Conservation (phyloP, 2,113 vertebrate genomes). For the Entelurus aequoreus region DNA sequence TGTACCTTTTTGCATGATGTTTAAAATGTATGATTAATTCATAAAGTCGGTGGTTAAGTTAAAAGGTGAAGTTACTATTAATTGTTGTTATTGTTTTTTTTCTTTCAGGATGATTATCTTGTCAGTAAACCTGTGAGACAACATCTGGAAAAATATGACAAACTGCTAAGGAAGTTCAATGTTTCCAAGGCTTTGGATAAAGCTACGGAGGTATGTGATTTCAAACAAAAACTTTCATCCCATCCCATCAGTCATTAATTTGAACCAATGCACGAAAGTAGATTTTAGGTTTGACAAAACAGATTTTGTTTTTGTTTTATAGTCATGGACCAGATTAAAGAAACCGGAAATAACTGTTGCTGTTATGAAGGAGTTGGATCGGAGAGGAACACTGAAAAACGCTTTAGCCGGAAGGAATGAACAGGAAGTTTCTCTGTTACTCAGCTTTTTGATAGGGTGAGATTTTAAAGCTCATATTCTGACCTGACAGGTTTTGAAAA, state of each 20-base stretch:
- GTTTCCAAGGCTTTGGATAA: slow-evolving; percentile 90
- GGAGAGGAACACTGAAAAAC: slow-evolving; percentile 89
- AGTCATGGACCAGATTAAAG: slow-evolving; percentile 68
- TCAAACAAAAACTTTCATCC: not conserved
- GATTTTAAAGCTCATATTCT: not conserved
- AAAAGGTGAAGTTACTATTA: too few relatives aligned
- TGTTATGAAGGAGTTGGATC: slow-evolving; percentile 88
- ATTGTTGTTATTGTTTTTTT: not conserved
- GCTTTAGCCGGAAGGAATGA: slow-evolving; percentile 93
- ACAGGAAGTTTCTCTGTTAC: slow-evolving; percentile 76
- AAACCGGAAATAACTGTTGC: slow-evolving; percentile 87
- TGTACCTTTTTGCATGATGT: too few relatives aligned
- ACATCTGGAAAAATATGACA: slow-evolving; percentile 85
- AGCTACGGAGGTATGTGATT: slow-evolving; percentile 78
- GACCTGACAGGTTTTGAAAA: not conserved
- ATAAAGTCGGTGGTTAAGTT: too few relatives aligned
- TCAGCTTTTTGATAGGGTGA: slow-evolving; percentile 88
- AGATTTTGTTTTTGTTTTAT: slow-evolving; percentile 1
- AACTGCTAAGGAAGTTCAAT: slow-evolving; percentile 83
- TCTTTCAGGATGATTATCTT: slow-evolving; percentile 83
- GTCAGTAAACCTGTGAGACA: slow-evolving; percentile 82
- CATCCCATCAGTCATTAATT: not conserved
- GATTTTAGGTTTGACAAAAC: not conserved
- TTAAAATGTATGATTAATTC: too few relatives aligned
- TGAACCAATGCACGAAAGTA: not conserved